phyloP scores from a whole-genome alignment of 1,140 invertebrate species.

The Galleria mellonella region DNA sequence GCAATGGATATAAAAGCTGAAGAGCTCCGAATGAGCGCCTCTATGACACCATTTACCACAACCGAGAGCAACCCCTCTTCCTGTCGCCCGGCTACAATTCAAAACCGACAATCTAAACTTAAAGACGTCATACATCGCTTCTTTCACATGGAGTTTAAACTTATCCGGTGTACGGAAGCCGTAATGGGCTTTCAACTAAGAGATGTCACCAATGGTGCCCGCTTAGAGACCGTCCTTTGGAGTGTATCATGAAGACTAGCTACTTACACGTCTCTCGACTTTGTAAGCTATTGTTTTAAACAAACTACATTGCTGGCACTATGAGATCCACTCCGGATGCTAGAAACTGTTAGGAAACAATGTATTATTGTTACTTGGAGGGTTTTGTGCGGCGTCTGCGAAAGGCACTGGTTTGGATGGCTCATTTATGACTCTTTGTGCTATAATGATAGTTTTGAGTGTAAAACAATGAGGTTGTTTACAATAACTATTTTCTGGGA shows the following conservation, averaged over 20 bases:
- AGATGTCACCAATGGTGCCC: not conserved
- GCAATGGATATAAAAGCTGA: slow-evolving; percentile 20
- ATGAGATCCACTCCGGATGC: slow-evolving; percentile 10
- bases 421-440: slow-evolving; percentile 26
- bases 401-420: slow-evolving; percentile 11
- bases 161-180: not conserved
- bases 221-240: slow-evolving; percentile 1
- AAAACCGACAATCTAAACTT: slow-evolving; percentile 1
- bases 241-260: slow-evolving; percentile 16
- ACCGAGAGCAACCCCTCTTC: slow-evolving; percentile 13
- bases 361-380: slow-evolving; percentile 15
- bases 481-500: slow-evolving; percentile 5
- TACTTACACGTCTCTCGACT: slow-evolving; percentile 10
- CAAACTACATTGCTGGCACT: slow-evolving; percentile 24
- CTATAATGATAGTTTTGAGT: slow-evolving; percentile 22
- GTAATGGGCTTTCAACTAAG: slow-evolving; percentile 6
- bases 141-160: not conserved
- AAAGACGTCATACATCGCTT: slow-evolving; percentile 16
- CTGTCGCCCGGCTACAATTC: slow-evolving; percentile 5
- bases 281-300: slow-evolving; percentile 27
- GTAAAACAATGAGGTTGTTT: slow-evolving; percentile 19
- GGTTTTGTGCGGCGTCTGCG: slow-evolving; percentile 1
- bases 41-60: slow-evolving; percentile 24
- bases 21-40: slow-evolving; percentile 20
- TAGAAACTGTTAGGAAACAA: slow-evolving; percentile 9